Base-by-base conservation (phyloP, 2,888 invertebrate genomes). In the Leucoma salicis region DNA sequence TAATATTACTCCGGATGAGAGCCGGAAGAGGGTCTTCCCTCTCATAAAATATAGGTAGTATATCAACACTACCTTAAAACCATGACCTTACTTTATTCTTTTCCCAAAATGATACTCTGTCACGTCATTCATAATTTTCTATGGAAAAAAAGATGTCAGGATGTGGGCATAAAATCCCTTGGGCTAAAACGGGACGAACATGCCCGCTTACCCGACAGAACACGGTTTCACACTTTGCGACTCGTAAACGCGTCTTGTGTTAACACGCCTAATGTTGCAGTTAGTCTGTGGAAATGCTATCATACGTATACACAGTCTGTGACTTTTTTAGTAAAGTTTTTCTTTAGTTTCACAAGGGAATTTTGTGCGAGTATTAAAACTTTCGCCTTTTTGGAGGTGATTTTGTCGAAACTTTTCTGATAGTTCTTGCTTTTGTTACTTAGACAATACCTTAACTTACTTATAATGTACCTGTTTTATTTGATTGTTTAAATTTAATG, bases 191-290 rank as follows among this genome's bases (percentile, higher is more conserved):
- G 55, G 32, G 37, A 41, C 48, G 46, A 43, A 53, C 56, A 53
- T 59, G 50, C 49, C 39, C 55, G 58, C 61, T 57, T 53, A 57
- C 63, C 46, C 54, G 39, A 24, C 45, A 39, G 46, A 14, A 53
- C 59, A 70, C 51, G 82, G 70, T 51, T 83, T 82, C 78, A 65
- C 84, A 84, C 85, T 84, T 74, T 71, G 62, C 57, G 57, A 43
- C 60, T 72, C 82, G 75, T 84, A 84, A 84, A 82, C 67, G 81
- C 72, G 77, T 67, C 83, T 82, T 84, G 82, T 84, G 84, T 83
- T 82, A 82, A 81, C 82, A 80, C 66, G 65, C 59, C 66, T 74
- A 71, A 74, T 69, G 78, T 69, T 52, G 42, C 66, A 63, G 72
- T 76, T 75, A 74, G 74, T 74, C 74, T 73, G 74, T 70, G 62